Evolutionary conservation across 2,113 vertebrate genomes (phyloP), one percentile per base, ranked within the genome.

Genomic region (Felis catus): DNA sequence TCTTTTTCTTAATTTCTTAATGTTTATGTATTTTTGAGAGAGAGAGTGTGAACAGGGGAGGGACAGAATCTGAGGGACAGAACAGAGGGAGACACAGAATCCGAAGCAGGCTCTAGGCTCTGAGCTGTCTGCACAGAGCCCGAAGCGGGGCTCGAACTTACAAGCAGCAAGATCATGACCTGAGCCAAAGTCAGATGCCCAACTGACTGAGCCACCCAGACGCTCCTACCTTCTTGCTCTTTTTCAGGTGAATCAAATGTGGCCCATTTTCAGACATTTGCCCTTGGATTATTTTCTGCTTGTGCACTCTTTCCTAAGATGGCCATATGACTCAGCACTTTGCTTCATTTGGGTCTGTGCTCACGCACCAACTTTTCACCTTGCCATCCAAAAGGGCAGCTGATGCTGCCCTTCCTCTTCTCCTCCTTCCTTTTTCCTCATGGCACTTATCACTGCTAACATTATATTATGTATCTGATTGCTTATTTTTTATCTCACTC

Each of bases 81-180:
- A 53, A 53, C 4, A 53, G 15, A 53, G 14, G 53, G 14, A 18
- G 53, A 53, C 53, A 53, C 53, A 15, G 14, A 53, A 53, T 53
- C 53, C 15, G 14, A 53, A 53, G 53, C 53, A 53, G 53, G 53
- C 53, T 53, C 53, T 15, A 53, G 53, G 53, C 1, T 53, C 53
- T 5, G 53, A 5, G 53, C 14, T 53, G 53, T 53, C 53, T 16
- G 53, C 53, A 53, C 2, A 53, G 53, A 53, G 15, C 14, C 4
- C 4, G 53, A 53, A 1, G 14, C 15, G 1, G 53, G 53, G 4
- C 14, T 53, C 15, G 14, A 53, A 53, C 1, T 4, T 1, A 53
- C 14, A 4, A 53, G 53, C 53, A 53, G 53, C 53, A 15, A 53
- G 14, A 53, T 53, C 13, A 53, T 53, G 53, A 53, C 53, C 53